Conservation (phyloP, 2,888 invertebrate genomes). For the Conomelus anceps region DNA sequence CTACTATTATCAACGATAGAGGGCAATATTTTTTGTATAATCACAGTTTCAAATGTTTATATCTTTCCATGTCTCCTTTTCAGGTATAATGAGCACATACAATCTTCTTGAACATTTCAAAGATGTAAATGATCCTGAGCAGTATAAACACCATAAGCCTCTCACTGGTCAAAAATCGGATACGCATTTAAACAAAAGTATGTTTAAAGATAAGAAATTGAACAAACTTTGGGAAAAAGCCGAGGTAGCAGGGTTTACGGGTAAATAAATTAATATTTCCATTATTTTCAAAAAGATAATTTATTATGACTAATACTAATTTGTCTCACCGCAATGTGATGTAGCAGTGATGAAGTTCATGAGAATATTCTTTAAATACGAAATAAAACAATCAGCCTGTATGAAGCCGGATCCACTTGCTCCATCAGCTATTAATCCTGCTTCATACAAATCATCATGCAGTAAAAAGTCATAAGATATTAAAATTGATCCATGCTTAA, state of each 20-base stretch:
- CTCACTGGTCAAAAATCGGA: slow-evolving; percentile 49
- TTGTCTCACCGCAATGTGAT: too few relatives aligned
- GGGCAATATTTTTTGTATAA: too few relatives aligned
- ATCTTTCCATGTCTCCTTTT: slow-evolving; percentile 17
- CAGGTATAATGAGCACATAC: slow-evolving; percentile 71
- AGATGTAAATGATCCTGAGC: slow-evolving; percentile 54
- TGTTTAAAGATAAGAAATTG: slow-evolving; percentile 85
- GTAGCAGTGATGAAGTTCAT: too few relatives aligned
- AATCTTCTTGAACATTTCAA: slow-evolving; percentile 74
- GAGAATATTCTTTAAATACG: too few relatives aligned
- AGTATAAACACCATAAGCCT: slow-evolving; percentile 50
- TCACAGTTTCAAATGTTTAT: too few relatives aligned
- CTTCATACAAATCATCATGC: too few relatives aligned
- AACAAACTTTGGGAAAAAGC: slow-evolving; percentile 87
- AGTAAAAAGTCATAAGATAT: too few relatives aligned
- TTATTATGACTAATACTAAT: not conserved
- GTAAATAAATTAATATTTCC: slow-evolving; percentile 38
- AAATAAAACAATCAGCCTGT: too few relatives aligned
- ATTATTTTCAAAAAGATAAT: not conserved
- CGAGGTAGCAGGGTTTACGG: slow-evolving; percentile 75
- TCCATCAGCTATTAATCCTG: too few relatives aligned
- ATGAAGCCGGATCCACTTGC: too few relatives aligned
- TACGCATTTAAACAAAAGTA: slow-evolving; percentile 52
- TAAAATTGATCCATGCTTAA: too few relatives aligned
- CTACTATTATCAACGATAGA: too few relatives aligned